Evolutionary conservation across 2,888 invertebrate genomes (phyloP), one percentile per base, ranked within the genome.

Genomic region (Apamea epomidion): DNA sequence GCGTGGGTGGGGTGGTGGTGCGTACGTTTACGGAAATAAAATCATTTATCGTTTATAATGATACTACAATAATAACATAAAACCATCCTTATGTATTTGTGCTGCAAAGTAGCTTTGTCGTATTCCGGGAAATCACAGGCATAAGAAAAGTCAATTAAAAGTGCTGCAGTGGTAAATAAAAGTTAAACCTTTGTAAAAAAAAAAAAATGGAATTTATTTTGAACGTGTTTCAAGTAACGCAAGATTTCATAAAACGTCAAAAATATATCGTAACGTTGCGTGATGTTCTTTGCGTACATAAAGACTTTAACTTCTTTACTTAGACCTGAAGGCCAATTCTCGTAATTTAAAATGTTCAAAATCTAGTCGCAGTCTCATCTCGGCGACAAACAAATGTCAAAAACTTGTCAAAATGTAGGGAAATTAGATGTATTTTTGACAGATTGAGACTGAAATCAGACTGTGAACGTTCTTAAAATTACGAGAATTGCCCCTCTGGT

Each of bases 231-330:
- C 54, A 2, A 65, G n/a, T 37, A 7, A 78, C 4, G 10, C 10
- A 73, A 74, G 10, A 16, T 16, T 60, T 42, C 37, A 51, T 60
- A 79, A 72, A 71, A 29, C 60, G 32, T 32, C 42, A 42, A 62
- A 42, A 45, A 81, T 37, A 7, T 25, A 80, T 74, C n/a, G 25
- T 45, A 48, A 62, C 42, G 45, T 85, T 74, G 76, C 84, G 76
- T 82, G 85, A n/a, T 25, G 4, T 58, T 25, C 42, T 6, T n/a
- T 54, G 76, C 69, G 54, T 64, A 80, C 64, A 80, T 73, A 79
- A 74, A 84, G 67, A 60, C 32, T 32, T n/a, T 37, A 70, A 75
- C 76, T 74, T 71, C 77, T 88, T 76, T 80, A 82, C 80, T 80
- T 83, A 72, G 51, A 68, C 42, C 14, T 37, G 71, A 32, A 2